phyloP scores from a whole-genome alignment of 2,113 vertebrate genomes.

The Eurypyga helias region DNA sequence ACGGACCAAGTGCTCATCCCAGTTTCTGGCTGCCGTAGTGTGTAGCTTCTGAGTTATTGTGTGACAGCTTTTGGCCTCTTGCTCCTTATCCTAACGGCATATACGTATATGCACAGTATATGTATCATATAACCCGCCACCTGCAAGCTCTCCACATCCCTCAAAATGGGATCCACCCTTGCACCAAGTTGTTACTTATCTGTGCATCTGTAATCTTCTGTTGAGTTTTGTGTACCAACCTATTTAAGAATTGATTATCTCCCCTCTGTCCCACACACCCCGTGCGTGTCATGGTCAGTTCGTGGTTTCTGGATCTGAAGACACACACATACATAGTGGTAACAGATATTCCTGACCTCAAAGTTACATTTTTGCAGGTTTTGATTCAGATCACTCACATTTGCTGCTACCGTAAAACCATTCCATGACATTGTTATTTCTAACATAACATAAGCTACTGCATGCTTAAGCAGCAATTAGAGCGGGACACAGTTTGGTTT shows the following conservation, averaged over 20 bases:
- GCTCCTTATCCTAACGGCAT: conserved; percentile 56
- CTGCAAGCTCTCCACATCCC: neutral
- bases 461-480: neutral
- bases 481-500: neutral
- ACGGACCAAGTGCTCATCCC: neutral
- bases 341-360: neutral
- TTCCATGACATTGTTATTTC: neutral
- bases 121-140: conserved; percentile 10
- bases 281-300: neutral
- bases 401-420: neutral
- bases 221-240: conserved; percentile 13
- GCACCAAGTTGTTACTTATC: neutral
- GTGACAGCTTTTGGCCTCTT: conserved; percentile 69
- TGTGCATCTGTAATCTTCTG: neutral
- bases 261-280: neutral
- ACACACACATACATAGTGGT: neutral
- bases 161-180: conserved; percentile 8
- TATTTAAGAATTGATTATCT: neutral
- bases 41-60: conserved; percentile 34
- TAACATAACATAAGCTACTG: neutral
- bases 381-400: neutral
- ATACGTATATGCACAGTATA: conserved; percentile 35
- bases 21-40: conserved; percentile 25
- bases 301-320: neutral
- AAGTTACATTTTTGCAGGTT: neutral